These are phyloP conservation scores for Thryonomys swinderianus DNA, from an alignment of 2,113 vertebrate genomes.

Conservation along the genomic window DNA sequence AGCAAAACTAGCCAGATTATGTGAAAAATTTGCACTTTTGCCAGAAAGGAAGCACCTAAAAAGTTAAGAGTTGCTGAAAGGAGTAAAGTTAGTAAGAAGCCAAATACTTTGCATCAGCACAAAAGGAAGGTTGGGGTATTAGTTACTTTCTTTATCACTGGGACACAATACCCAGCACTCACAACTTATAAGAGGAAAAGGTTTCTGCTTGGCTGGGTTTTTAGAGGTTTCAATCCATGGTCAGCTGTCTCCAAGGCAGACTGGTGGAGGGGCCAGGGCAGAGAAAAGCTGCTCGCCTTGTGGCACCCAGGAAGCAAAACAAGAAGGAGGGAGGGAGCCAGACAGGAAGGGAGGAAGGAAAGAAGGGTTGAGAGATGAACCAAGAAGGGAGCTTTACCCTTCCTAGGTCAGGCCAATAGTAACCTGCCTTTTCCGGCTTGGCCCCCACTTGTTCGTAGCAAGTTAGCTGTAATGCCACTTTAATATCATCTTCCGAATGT, in stretches of 20 bases:
- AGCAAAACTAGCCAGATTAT: not conserved
- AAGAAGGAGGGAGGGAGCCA: too few species aligned
- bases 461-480: not conserved
- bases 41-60: not conserved
- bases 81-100: not conserved
- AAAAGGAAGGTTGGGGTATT: not conserved
- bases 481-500: not conserved
- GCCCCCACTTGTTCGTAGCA: not conserved
- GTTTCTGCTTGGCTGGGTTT: not conserved
- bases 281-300: not conserved
- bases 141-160: not conserved
- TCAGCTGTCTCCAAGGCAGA: not conserved
- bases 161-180: not conserved
- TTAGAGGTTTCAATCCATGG: not conserved
- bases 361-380: not conserved
- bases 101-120: not conserved
- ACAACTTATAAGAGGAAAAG: not conserved
- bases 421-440: not conserved
- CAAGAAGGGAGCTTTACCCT: not conserved
- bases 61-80: not conserved
- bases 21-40: not conserved
- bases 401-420: not conserved
- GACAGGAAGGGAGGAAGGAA: too few species aligned
- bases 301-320: not conserved
- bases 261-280: not conserved